Percentiles rank a stretch among this genome's conserved stretches.
phyloP scores from a whole-genome alignment of 2,113 vertebrate genomes.

The Mustela nigripes region DNA sequence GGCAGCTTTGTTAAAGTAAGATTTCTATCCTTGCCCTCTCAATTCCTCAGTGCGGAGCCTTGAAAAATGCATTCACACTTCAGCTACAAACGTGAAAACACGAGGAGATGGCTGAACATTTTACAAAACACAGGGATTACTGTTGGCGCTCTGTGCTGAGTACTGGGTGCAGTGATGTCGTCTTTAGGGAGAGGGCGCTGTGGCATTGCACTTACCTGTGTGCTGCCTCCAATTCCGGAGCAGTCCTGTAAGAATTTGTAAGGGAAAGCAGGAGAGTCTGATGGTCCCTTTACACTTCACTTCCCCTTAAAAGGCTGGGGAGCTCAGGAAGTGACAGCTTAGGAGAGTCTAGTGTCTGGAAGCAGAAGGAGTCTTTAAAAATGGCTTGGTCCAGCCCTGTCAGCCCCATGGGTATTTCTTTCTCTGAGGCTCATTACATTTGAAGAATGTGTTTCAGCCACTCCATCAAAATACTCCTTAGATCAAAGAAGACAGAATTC shows the following conservation, averaged over 20 bases:
- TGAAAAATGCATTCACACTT: neutral
- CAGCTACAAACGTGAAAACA: neutral
- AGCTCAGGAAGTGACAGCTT: neutral
- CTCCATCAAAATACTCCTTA: neutral
- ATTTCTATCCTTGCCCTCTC: neutral
- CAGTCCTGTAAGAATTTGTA: neutral
- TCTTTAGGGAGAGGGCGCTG: neutral
- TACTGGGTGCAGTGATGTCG: neutral
- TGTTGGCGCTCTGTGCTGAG: neutral
- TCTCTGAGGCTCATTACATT: neutral
- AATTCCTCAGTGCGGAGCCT: neutral
- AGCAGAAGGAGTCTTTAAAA: neutral
- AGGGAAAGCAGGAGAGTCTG: neutral
- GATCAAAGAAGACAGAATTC: neutral
- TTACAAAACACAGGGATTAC: neutral
- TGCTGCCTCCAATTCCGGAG: neutral
- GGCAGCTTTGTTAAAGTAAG: constrained; percentile 1
- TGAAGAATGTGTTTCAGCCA: neutral
- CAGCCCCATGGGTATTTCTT: neutral
- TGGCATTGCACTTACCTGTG: neutral
- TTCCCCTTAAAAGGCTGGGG: neutral
- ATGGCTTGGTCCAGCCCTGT: neutral
- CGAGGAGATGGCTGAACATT: neutral
- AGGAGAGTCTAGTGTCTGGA: neutral
- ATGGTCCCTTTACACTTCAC: neutral